Conservation (phyloP, 2,113 vertebrate species). For the Odobenus rosmarus region DNA sequence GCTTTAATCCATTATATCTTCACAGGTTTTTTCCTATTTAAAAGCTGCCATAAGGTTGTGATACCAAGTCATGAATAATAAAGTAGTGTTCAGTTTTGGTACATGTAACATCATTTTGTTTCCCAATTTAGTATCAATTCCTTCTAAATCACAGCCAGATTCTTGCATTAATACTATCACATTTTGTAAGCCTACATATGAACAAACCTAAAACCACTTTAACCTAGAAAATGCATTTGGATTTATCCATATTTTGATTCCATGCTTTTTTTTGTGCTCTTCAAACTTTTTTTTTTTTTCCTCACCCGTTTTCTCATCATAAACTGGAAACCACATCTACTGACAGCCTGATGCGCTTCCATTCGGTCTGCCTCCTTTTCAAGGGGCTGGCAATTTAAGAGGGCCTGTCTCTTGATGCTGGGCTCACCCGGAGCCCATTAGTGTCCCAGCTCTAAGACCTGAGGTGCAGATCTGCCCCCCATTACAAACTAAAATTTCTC, state of each 20-base stretch:
- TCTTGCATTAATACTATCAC: conserved; percentile 56
- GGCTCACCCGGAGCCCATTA: not conserved
- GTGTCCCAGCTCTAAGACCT: not conserved
- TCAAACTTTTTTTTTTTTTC: not conserved
- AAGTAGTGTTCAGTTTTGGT: conserved; percentile 41
- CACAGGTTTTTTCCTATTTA: conserved; percentile 39
- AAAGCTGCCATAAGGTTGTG: conserved; percentile 52
- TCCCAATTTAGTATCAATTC: conserved; percentile 48
- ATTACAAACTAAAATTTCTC: conserved; percentile 34
- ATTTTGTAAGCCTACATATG: conserved; percentile 54
- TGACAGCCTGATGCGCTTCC: not conserved
- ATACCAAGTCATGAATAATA: conserved; percentile 63
- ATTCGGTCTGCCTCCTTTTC: not conserved
- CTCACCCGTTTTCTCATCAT: not conserved
- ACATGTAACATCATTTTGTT: conserved; percentile 48
- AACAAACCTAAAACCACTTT: conserved; percentile 56
- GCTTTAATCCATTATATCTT: conserved; percentile 62
- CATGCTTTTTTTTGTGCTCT: not conserved
- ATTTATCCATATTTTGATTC: conserved; percentile 41
- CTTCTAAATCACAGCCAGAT: conserved; percentile 58
- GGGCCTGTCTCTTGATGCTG: not conserved
- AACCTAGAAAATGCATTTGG: conserved; percentile 43
- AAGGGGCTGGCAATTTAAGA: not conserved
- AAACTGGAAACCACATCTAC: conserved; percentile 25
- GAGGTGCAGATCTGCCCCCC: not conserved